phyloP scores from a whole-genome alignment of 2,797 vertebrate species.

The Paguma larvata region DNA sequence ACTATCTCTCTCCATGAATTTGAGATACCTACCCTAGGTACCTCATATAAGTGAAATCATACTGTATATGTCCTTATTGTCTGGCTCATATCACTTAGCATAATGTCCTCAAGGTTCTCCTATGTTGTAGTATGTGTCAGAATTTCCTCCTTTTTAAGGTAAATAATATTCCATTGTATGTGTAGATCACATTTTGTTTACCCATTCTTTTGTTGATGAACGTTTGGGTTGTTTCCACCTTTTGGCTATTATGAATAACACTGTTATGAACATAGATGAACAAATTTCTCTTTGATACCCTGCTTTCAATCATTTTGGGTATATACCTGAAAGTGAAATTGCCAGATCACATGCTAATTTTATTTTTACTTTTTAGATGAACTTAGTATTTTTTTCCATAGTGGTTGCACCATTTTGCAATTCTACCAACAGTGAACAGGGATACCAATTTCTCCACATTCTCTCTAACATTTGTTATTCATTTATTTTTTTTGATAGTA shows the following conservation, averaged over 20 bases:
- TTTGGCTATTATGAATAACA: constrained; percentile 7
- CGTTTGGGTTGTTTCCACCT: neutral
- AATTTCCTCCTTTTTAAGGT: neutral
- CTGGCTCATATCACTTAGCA: neutral
- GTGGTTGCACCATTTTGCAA: neutral
- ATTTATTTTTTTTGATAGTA: neutral
- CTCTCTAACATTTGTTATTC: neutral
- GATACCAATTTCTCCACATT: neutral
- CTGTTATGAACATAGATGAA: neutral
- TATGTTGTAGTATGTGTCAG: neutral
- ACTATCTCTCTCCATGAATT: neutral
- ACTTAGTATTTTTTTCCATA: neutral
- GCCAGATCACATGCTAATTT: neutral
- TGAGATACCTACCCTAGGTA: neutral
- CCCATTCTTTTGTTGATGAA: neutral
- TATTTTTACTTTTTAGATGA: constrained; percentile 46
- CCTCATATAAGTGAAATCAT: neutral
- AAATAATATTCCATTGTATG: constrained; percentile 28
- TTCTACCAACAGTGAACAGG: neutral
- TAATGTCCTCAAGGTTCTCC: neutral
- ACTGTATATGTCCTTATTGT: neutral
- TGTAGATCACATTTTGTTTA: neutral
- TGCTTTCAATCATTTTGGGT: neutral
- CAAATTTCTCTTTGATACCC: neutral
- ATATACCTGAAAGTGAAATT: neutral